A percentile compares a stretch with the other conserved stretches of the same genome.
Evolutionary conservation across 2,888 invertebrate genomes (phyloP).

Genomic region (Alloscopus bannaensis): DNA sequence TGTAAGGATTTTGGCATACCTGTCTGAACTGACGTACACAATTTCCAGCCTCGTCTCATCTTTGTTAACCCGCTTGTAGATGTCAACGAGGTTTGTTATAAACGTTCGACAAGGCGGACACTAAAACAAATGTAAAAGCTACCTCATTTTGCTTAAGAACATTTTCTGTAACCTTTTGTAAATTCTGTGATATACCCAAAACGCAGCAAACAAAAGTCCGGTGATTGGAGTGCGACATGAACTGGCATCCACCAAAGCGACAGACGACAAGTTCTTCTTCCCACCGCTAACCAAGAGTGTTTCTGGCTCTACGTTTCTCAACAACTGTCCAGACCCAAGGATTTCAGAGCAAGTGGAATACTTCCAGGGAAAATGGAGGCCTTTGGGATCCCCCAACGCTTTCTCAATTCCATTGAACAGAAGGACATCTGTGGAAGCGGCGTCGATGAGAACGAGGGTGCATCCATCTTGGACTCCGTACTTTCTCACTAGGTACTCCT

Average conservation of each 20-base stretch:
- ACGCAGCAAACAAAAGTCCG: constrained; percentile 91
- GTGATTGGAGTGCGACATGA: too few species aligned
- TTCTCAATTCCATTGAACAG: constrained; percentile 80
- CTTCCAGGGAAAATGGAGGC: constrained; percentile 86
- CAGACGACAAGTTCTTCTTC: too few species aligned
- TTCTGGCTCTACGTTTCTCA: too few species aligned
- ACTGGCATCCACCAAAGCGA: too few species aligned
- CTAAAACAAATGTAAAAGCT: constrained; percentile 77
- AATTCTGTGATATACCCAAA: constrained; percentile 86
- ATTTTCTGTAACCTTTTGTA: too few species aligned
- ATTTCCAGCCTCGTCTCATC: constrained; percentile 85
- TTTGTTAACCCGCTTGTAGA: constrained; percentile 83
- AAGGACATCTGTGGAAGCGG: constrained; percentile 82
- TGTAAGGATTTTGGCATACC: constrained; percentile 77
- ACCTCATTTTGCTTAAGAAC: neutral
- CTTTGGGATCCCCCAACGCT: constrained; percentile 83
- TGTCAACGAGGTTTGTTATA: constrained; percentile 85
- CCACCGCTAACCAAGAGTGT: too few species aligned
- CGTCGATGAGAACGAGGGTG: constrained; percentile 81
- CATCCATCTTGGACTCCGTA: constrained; percentile 81
- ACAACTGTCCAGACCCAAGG: constrained; percentile 75
- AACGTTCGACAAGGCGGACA: constrained; percentile 92
- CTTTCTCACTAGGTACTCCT: constrained; percentile 86
- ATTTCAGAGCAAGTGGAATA: constrained; percentile 82
- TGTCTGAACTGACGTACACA: constrained; percentile 90